Conservation (phyloP, 2,797 vertebrate species). For the Limosa lapponica region DNA sequence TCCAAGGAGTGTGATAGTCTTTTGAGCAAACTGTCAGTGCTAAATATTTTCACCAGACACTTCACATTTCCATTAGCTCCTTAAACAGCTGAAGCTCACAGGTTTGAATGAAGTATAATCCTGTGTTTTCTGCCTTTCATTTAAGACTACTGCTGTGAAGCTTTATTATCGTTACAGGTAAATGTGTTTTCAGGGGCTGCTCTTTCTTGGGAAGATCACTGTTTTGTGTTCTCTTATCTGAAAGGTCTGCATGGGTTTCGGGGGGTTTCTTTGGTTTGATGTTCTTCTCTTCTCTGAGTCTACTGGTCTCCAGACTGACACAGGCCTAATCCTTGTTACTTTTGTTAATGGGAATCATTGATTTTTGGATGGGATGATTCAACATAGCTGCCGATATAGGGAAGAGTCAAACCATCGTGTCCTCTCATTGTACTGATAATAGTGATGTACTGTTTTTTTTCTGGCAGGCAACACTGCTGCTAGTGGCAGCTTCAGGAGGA, state of each 20-base stretch:
- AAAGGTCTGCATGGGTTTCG: neutral
- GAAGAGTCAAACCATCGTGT: neutral
- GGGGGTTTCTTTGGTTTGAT: neutral
- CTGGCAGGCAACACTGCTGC: neutral
- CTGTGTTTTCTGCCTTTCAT: neutral
- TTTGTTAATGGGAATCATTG: neutral
- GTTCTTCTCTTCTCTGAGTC: neutral
- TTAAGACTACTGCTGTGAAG: neutral
- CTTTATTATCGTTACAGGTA: neutral
- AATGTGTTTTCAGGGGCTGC: neutral
- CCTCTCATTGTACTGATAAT: neutral
- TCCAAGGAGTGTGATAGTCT: neutral
- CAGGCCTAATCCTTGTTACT: neutral
- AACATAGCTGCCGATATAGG: neutral
- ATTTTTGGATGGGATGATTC: neutral
- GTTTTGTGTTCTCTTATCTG: neutral
- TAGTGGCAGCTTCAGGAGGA: neutral
- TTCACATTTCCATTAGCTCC: conserved; percentile 48
- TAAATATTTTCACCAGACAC: conserved; percentile 57
- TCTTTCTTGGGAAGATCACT: neutral
- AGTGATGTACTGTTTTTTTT: neutral
- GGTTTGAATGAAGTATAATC: neutral
- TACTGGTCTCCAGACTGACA: neutral
- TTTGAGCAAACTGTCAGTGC: conserved; percentile 35
- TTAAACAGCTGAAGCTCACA: conserved; percentile 34